phyloP scores from a whole-genome alignment of 2,113 vertebrate genomes.

The Mormoops blainvillei region DNA sequence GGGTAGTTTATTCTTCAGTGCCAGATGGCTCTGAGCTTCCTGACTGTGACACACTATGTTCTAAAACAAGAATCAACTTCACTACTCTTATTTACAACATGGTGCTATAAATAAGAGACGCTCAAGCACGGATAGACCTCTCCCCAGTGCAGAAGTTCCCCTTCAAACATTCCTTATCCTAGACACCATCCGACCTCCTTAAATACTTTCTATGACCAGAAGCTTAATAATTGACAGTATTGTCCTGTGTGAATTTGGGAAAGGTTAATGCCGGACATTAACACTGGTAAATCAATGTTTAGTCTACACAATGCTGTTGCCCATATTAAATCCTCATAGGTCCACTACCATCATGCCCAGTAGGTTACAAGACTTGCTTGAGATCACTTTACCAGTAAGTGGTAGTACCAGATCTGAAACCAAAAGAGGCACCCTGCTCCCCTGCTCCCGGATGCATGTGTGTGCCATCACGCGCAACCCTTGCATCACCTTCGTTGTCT shows the following conservation, averaged over 20 bases:
- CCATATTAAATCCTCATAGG: neutral
- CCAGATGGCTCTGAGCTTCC: neutral
- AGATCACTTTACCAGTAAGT: neutral
- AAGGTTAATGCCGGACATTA: neutral
- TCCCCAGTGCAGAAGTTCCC: neutral
- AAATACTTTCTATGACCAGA: neutral
- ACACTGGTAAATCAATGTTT: neutral
- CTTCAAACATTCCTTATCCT: neutral
- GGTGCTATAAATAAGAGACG: neutral
- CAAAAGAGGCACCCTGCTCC: rapidly evolving
- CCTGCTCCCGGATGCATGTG: neutral
- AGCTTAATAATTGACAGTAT: neutral
- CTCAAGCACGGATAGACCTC: neutral
- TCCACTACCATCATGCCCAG: neutral
- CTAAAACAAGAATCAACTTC: neutral
- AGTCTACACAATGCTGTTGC: neutral
- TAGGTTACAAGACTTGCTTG: neutral
- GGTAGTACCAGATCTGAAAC: neutral
- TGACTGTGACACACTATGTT: neutral
- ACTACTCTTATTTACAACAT: neutral
- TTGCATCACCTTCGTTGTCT: neutral
- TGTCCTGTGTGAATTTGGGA: neutral
- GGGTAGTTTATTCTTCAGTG: neutral
- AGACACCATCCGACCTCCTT: neutral
- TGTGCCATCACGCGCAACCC: no score